Conservation (phyloP, 1,140 invertebrate species). For the Metopolophium dirhodum region DNA sequence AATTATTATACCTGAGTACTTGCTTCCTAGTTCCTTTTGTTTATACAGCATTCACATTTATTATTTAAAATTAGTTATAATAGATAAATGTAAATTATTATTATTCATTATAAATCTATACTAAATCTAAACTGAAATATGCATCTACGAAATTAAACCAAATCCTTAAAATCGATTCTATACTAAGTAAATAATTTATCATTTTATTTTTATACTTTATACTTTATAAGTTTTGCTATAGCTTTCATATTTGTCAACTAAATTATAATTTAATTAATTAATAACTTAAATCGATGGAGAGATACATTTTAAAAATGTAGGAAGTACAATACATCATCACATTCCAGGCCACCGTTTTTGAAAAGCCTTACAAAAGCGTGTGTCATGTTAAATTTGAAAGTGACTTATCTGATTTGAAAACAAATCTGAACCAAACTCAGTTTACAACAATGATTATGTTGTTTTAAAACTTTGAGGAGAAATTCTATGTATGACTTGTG, state of each 20-base stretch:
- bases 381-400: constrained; percentile 4
- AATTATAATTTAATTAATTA: not conserved
- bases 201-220: not conserved
- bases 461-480: not conserved
- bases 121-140: not conserved
- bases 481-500: not conserved
- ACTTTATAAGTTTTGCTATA: not conserved
- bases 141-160: not conserved
- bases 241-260: not conserved
- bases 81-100: not conserved
- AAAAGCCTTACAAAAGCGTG: not conserved
- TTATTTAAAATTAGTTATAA: not conserved
- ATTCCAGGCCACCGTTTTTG: not conserved
- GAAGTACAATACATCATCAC: not conserved
- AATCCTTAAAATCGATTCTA: not conserved
- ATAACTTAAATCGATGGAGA: not conserved
- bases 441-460: not conserved
- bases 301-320: not conserved
- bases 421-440: not conserved
- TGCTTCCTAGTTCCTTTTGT: not conserved
- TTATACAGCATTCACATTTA: not conserved
- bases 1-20: not conserved
- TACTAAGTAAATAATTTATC: not conserved
- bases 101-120: not conserved
- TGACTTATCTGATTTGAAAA: not conserved